A percentile compares a stretch with the other conserved stretches of the same genome.
Conservation (phyloP, 2,888 invertebrate genomes). For the Himalopsyche japonica region DNA sequence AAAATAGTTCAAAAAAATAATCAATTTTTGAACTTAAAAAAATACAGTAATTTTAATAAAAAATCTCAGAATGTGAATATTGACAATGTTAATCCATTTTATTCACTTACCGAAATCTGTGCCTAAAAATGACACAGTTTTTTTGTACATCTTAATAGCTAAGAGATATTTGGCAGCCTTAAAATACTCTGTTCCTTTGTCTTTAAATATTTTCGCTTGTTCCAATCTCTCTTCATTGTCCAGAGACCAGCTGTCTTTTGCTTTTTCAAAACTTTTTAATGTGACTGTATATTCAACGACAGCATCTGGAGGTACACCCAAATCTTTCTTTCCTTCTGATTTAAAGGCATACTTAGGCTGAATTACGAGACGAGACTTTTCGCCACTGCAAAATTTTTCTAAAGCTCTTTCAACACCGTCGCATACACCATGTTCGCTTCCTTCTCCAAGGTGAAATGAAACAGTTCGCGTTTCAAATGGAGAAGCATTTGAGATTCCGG, state of each 20-base stretch:
- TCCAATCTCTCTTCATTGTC: slow-evolving; percentile 77
- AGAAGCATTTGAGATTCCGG: slow-evolving; percentile 59
- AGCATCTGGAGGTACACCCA: slow-evolving; percentile 78
- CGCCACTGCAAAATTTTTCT: slow-evolving; percentile 78
- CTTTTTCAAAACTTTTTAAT: slow-evolving; percentile 81
- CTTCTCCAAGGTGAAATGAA: slow-evolving; percentile 85
- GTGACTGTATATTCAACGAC: slow-evolving; percentile 80
- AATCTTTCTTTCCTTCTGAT: slow-evolving; percentile 65
- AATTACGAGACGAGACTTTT: slow-evolving; percentile 74
- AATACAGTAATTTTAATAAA: no score
- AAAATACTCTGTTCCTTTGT: slow-evolving; percentile 89
- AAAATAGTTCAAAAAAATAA: no score
- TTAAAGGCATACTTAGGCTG: slow-evolving; percentile 83
- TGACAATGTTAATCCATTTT: background rate
- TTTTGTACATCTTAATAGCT: slow-evolving; percentile 87
- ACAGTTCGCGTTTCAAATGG: slow-evolving; percentile 83
- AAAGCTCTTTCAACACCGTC: slow-evolving; percentile 83
- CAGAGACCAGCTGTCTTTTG: slow-evolving; percentile 82
- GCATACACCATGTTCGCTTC: slow-evolving; percentile 72
- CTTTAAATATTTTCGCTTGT: slow-evolving; percentile 81
- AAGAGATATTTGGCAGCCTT: slow-evolving; percentile 75
- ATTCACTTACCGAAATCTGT: slow-evolving; percentile 22
- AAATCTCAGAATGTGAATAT: background rate
- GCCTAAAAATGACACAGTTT: slow-evolving; percentile 66
- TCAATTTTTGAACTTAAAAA: background rate